Conservation (phyloP, 2,888 invertebrate species). For the Zygothrica quintamaculata region DNA sequence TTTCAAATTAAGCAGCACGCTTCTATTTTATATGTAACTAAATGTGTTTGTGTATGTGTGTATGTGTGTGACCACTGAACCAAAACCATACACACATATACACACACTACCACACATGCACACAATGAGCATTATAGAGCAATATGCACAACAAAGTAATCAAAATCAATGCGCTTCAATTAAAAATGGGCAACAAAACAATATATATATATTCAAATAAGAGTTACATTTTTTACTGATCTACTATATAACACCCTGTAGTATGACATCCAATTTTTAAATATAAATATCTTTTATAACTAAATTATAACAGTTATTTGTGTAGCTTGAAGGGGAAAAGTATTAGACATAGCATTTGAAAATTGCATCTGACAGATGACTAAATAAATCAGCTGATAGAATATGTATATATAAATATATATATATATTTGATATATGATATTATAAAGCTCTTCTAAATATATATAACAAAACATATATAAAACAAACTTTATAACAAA, state of each 20-base stretch:
- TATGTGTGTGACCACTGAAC: slow-evolving; percentile 43
- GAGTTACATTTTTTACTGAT: slow-evolving; percentile 7
- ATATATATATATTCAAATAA: slow-evolving; percentile 7
- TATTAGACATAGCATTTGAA: too few species aligned
- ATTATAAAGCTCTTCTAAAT: too few species aligned
- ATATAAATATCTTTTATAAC: too few species aligned
- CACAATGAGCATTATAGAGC: slow-evolving; percentile 33
- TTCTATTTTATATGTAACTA: slow-evolving; percentile 23
- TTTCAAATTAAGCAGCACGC: slow-evolving; percentile 52
- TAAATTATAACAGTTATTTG: too few species aligned
- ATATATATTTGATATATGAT: too few species aligned
- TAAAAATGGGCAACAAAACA: slow-evolving; percentile 48
- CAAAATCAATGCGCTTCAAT: slow-evolving; percentile 75
- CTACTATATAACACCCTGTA: neutral
- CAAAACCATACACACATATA: slow-evolving; percentile 25
- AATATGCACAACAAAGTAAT: slow-evolving; percentile 52
- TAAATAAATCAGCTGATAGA: too few species aligned
- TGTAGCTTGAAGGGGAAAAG: too few species aligned
- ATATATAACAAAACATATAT: too few species aligned
- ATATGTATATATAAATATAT: too few species aligned
- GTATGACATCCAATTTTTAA: neutral
- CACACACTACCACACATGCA: slow-evolving; percentile 9
- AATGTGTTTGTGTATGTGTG: slow-evolving; percentile 18
- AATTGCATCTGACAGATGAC: too few species aligned
- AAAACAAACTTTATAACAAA: too few species aligned